Percentiles rank a stretch among this genome's conserved stretches.
These are phyloP conservation scores for Aphis gossypii DNA, from an alignment of 1,140 invertebrate species.

Conservation along the genomic window DNA sequence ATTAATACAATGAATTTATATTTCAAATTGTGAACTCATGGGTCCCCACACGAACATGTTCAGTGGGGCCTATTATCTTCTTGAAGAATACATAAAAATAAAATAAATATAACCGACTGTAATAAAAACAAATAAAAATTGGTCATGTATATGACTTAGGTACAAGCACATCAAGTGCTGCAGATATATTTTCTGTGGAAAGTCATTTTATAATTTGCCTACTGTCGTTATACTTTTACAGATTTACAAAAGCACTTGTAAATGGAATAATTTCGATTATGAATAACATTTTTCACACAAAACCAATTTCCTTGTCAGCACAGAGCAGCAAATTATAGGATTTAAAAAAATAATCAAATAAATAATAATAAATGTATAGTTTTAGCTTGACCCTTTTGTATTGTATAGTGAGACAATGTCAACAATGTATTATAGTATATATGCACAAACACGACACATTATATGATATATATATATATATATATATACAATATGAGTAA, in stretches of 20 bases:
- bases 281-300: not conserved
- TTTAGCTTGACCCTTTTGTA: not conserved
- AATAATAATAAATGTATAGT: not conserved
- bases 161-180: not conserved
- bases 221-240: not conserved
- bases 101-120: no score
- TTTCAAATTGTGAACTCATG: no score
- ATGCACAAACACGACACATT: not conserved
- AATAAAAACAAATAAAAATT: not conserved
- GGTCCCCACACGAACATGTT: no score
- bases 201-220: not conserved
- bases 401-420: not conserved
- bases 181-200: not conserved
- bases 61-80: no score
- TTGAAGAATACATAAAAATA: no score
- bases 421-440: not conserved
- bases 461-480: no score
- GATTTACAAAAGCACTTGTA: not conserved
- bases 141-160: not conserved
- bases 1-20: no score
- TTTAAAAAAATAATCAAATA: not conserved
- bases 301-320: not conserved
- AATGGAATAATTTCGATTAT: not conserved
- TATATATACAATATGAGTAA: not conserved
- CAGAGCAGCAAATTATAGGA: not conserved